phyloP scores from a whole-genome alignment of 2,113 vertebrate species.

The Elgaria multicarinata region DNA sequence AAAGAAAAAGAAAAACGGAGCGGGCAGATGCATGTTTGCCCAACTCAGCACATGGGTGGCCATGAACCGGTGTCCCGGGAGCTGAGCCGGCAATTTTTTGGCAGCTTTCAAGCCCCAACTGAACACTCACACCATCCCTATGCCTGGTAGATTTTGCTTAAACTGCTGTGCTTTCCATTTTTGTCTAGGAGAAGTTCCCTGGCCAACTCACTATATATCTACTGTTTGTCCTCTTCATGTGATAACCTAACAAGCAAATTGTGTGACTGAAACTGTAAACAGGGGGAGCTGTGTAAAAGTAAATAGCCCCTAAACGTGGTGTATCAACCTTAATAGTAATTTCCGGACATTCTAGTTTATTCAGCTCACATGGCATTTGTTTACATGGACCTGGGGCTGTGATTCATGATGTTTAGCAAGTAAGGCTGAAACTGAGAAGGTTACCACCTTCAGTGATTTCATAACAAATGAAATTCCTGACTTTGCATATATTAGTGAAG shows the following conservation, averaged over 20 bases:
- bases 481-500: conserved; percentile 34
- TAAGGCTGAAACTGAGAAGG: conserved; percentile 12
- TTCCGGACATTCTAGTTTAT: conserved; percentile 7
- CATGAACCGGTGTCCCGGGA: too few relatives aligned
- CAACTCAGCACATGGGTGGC: too few relatives aligned
- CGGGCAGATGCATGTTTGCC: too few relatives aligned
- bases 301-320: neutral
- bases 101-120: too few relatives aligned
- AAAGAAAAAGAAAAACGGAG: too few relatives aligned
- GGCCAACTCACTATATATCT: neutral
- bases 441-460: conserved; percentile 30
- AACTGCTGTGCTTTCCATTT: neutral
- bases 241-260: neutral
- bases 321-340: neutral
- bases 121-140: too few relatives aligned
- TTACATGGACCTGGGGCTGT: conserved; percentile 19
- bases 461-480: conserved; percentile 42
- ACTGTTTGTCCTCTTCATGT: neutral
- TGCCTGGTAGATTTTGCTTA: neutral
- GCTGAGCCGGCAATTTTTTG: too few relatives aligned
- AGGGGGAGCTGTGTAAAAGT: neutral
- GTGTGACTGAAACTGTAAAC: conserved; percentile 4
- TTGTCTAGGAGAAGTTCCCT: neutral
- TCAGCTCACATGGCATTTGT: conserved; percentile 23
- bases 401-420: conserved; percentile 32